These are phyloP conservation scores for Campaea margaritaria DNA, from an alignment of 2,888 invertebrate species.

Conservation along the genomic window DNA sequence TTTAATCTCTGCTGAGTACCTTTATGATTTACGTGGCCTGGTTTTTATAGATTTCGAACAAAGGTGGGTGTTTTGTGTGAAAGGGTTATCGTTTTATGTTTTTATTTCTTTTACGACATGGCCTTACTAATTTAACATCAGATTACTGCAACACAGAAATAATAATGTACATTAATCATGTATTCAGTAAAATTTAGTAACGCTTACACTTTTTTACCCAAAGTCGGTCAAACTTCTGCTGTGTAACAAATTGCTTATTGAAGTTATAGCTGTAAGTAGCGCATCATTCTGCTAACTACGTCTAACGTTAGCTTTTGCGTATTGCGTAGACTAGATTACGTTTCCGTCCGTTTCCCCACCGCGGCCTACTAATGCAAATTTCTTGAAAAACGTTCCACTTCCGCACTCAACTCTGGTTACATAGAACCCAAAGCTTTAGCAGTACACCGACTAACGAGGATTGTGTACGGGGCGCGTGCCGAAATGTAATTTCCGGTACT, in stretches of 20 bases:
- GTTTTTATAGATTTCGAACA: conserved; percentile 23
- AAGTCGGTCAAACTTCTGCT: not conserved
- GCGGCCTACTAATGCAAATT: conserved; percentile 64
- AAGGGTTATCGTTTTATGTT: too few relatives aligned
- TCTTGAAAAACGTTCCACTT: conserved; percentile 57
- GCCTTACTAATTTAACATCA: too few relatives aligned
- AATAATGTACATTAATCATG: too few relatives aligned
- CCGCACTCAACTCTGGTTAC: conserved; percentile 43
- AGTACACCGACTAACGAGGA: conserved; percentile 27
- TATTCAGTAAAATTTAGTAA: too few relatives aligned
- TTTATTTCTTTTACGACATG: too few relatives aligned
- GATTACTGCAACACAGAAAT: too few relatives aligned
- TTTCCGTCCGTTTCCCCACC: conserved; percentile 51
- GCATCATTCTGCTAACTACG: conserved; percentile 3
- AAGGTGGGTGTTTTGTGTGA: not conserved
- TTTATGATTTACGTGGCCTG: conserved; percentile 32
- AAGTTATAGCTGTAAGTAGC: not conserved
- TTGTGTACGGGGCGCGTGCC: conserved; percentile 35
- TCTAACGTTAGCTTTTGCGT: conserved; percentile 25
- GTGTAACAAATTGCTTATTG: not conserved
- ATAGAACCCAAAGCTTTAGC: conserved; percentile 22
- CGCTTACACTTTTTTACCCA: too few relatives aligned
- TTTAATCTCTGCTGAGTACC: conserved; percentile 25
- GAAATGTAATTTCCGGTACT: conserved; percentile 34
- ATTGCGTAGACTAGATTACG: conserved; percentile 47